Evolutionary conservation across 2,797 vertebrate species (phyloP).

Genomic region (Amblyopsis hoosieri): DNA sequence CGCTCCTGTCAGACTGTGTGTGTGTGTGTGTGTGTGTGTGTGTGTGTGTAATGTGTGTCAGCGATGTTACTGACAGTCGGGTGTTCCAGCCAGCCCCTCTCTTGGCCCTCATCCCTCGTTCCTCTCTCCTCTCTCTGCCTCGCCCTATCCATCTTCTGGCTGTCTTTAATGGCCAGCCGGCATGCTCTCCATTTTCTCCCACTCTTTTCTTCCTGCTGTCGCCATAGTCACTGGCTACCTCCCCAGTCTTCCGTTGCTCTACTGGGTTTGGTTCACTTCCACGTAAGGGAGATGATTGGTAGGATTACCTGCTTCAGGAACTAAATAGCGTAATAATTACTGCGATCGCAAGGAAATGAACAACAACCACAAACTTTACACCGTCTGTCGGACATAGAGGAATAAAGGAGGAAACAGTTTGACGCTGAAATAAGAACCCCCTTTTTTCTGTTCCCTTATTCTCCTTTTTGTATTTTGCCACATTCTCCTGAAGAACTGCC

Average conservation of each 20-base stretch:
- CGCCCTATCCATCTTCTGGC: slow-evolving; percentile 27
- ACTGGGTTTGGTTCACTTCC: neutral
- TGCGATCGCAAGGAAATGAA: too few species aligned
- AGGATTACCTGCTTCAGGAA: too few species aligned
- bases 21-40: neutral
- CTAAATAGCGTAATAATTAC: too few species aligned
- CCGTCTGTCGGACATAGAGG: too few species aligned
- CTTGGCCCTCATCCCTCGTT: slow-evolving; percentile 18
- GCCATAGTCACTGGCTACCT: slow-evolving; percentile 11
- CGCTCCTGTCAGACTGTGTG: neutral
- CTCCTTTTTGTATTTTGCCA: too few species aligned
- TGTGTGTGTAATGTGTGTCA: neutral
- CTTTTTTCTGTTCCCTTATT: too few species aligned
- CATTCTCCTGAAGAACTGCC: too few species aligned
- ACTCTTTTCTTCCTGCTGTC: slow-evolving; percentile 1
- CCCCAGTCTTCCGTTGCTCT: neutral
- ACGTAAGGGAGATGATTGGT: too few species aligned
- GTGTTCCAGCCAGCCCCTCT: slow-evolving; percentile 12
- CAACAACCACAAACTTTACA: too few species aligned
- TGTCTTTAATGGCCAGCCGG: slow-evolving; percentile 18
- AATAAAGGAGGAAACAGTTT: too few species aligned
- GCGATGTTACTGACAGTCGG: too few species aligned
- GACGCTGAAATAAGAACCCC: too few species aligned
- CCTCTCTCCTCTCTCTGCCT: slow-evolving; percentile 39
- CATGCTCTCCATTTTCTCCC: slow-evolving; percentile 29